Conservation (phyloP, 2,888 invertebrate species). For the Pollenia amentaria region DNA sequence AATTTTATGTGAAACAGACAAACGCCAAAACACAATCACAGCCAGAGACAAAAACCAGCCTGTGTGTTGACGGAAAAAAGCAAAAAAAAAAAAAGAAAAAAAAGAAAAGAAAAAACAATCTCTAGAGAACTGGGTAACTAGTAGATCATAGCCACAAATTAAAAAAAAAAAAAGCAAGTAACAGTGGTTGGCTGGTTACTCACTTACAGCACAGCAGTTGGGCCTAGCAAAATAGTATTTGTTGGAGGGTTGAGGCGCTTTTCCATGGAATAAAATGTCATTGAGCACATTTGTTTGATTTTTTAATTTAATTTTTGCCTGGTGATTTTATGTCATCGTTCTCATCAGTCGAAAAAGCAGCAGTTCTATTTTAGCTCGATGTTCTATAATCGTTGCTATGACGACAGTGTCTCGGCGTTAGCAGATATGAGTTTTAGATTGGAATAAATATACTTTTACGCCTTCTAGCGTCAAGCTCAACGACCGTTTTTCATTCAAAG, state of each 20-base stretch:
- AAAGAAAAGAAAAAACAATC: too few species aligned
- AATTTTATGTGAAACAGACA: conserved; percentile 77
- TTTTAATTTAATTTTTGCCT: conserved; percentile 43
- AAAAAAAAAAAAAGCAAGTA: conserved; percentile 6
- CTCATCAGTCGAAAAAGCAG: not conserved
- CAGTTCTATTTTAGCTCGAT: conserved; percentile 9
- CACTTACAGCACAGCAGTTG: not conserved
- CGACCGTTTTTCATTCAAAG: conserved; percentile 29
- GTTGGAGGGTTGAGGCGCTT: not conserved
- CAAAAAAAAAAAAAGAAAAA: not conserved
- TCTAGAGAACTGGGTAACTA: conserved; percentile 22
- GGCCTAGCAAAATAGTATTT: not conserved
- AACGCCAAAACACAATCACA: conserved; percentile 43
- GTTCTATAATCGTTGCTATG: conserved; percentile 13
- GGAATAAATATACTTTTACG: conserved; percentile 3
- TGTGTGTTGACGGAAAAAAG: conserved; percentile 3
- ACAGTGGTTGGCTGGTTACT: conserved; percentile 18
- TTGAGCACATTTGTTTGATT: conserved; percentile 41
- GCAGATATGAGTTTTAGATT: not conserved
- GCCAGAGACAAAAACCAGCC: conserved; percentile 34
- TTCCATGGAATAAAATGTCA: conserved; percentile 46
- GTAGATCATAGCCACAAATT: conserved; percentile 14
- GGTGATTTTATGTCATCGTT: conserved; percentile 24
- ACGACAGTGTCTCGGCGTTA: conserved; percentile 33
- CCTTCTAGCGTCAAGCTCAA: conserved; percentile 55